Evolutionary conservation across 2,888 invertebrate genomes (phyloP).

Genomic region (Mechanitis mazaeus): DNA sequence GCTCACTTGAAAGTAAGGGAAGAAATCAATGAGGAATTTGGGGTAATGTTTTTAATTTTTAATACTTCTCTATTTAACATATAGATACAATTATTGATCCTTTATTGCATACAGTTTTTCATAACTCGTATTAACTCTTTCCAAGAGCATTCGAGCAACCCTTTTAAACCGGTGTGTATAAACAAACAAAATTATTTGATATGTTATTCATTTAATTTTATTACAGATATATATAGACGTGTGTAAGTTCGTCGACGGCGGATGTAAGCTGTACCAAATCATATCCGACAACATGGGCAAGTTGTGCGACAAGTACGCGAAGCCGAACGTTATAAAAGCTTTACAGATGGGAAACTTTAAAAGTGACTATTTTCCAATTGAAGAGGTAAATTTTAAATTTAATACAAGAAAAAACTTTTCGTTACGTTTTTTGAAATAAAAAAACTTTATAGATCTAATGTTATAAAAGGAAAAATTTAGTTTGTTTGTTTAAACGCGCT

Average conservation of each 20-base stretch:
- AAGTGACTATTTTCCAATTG: conserved; percentile 41
- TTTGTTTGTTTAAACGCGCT: too few relatives aligned
- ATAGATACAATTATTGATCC: too few relatives aligned
- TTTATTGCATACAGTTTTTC: too few relatives aligned
- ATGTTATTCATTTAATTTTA: too few relatives aligned
- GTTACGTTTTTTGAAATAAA: not conserved
- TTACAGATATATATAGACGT: conserved; percentile 39
- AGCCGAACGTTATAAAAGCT: conserved; percentile 35
- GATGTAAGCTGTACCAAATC: conserved; percentile 50
- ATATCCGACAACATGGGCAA: conserved; percentile 39
- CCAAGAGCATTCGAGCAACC: too few relatives aligned
- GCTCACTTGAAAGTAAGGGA: conserved; percentile 26
- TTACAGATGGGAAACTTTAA: conserved; percentile 35
- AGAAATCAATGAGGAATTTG: conserved; percentile 34
- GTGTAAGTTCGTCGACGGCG: conserved; percentile 52
- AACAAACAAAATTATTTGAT: too few relatives aligned
- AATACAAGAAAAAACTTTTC: not conserved
- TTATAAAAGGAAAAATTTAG: too few relatives aligned
- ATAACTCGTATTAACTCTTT: too few relatives aligned
- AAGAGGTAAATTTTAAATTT: conserved; percentile 33
- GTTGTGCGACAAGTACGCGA: conserved; percentile 40
- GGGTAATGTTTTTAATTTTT: conserved; percentile 33
- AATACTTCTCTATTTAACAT: conserved; percentile 25
- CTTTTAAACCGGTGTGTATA: too few relatives aligned
- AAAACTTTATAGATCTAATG: too few relatives aligned